Base-by-base conservation (phyloP, 2,888 invertebrate species). In the Rhodophaea formosa region DNA sequence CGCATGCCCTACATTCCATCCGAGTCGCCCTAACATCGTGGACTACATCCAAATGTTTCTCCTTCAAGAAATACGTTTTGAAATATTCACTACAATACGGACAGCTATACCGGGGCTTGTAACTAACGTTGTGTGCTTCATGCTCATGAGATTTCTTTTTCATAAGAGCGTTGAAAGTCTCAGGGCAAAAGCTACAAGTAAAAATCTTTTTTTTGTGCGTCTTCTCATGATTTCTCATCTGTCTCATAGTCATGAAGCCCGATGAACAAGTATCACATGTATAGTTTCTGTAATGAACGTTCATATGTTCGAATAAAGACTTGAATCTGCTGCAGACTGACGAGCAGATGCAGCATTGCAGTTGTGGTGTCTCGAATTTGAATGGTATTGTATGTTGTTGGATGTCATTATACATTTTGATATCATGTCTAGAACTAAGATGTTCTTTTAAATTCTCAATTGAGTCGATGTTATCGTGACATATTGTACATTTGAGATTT, bases 201-300 rank as follows among this genome's bases (percentile, higher is more conserved):
- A 80, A n/a, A 77, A 78, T 8, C 71, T 68, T 49, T 80, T 81
- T n/a, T 71, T 56, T 60, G 62, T 49, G 76, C 59, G 39, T 56
- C 61, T 60, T 16, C 64, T 47, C 16, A 14, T 62, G 63, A 7
- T 0, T 45, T 8, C 51, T n/a, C 8, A 44, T 35, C 8, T 12
- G 16, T 14, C 47, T 58, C 30, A 44, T 65, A 0, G 14, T 55
- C 10, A 63, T 53, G 39, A 63, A 71, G 2, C 62, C 62, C 7
- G 66, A 55, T 0, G 66, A 68, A 32, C 79, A 79, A 8, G 71
- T 58, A 0, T 75, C 71, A 46, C 86, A 87, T 1, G 77, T 59
- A 47, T 68, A 81, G 61, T 82, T 83, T 17, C 69, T 73, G 39
- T 72, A 80, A 59, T 86, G 85, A 0, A 59, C 61, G 12, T 75